These are phyloP conservation scores for Leptura quadrifasciata DNA, from an alignment of 2,888 invertebrate species.

Conservation along the genomic window DNA sequence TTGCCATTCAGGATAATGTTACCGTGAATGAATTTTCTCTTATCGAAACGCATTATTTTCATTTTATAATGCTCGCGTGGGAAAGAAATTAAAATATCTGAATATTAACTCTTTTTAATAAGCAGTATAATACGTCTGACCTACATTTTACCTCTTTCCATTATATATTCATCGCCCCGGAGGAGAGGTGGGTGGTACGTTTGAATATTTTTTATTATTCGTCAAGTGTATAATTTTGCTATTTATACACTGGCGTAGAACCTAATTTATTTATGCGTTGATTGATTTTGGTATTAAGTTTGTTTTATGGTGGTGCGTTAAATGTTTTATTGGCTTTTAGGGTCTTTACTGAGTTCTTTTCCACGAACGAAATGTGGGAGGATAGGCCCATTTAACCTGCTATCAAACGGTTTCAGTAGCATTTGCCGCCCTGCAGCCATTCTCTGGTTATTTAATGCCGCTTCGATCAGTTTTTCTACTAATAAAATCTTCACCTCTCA, in stretches of 20 bases:
- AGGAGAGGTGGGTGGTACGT: neutral
- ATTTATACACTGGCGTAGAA: constrained; percentile 5
- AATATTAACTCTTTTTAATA: neutral
- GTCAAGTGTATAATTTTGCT: neutral
- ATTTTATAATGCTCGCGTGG: constrained; percentile 1
- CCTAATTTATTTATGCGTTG: neutral
- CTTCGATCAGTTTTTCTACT: no score
- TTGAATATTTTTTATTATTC: neutral
- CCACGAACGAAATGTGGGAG: no score
- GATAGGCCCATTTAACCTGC: no score
- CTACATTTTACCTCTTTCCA: constrained; percentile 8
- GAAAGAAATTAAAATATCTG: constrained; percentile 23
- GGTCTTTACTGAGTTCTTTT: no score
- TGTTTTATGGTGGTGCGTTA: neutral
- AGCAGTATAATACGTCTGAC: constrained; percentile 10
- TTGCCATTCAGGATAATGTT: no score
- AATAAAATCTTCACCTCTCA: no score
- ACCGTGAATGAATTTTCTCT: neutral
- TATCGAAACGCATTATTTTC: neutral
- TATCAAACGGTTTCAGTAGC: no score
- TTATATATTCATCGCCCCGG: constrained; percentile 11
- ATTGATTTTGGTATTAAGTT: constrained; percentile 3
- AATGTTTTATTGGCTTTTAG: neutral
- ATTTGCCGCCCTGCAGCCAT: no score
- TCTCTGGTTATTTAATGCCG: no score